phyloP scores from a whole-genome alignment of 2,113 vertebrate species.

The Corydoras maculifer region DNA sequence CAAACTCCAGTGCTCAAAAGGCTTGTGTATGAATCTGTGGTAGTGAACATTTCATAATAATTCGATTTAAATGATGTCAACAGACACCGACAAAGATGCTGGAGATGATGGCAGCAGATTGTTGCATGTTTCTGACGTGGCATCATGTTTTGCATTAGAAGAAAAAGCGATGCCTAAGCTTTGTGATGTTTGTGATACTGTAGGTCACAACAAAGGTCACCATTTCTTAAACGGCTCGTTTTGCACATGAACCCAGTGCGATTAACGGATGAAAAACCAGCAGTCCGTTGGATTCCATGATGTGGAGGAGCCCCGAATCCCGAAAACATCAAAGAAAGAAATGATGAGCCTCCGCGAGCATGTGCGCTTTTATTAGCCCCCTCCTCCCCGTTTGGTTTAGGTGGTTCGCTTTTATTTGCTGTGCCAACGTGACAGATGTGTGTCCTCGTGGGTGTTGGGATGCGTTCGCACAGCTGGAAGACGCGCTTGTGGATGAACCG shows the following conservation, averaged over 20 bases:
- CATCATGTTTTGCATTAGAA: too few species aligned
- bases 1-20: too few species aligned
- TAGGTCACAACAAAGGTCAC: not conserved
- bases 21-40: too few species aligned
- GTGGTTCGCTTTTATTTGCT: constrained; percentile 76
- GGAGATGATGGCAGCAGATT: too few species aligned
- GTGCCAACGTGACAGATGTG: constrained; percentile 78
- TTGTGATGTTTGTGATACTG: not conserved
- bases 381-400: constrained; percentile 62
- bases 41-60: too few species aligned
- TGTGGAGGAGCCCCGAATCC: constrained; percentile 2
- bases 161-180: too few species aligned
- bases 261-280: not conserved
- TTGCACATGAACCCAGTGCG: not conserved
- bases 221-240: too few species aligned
- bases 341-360: constrained; percentile 13
- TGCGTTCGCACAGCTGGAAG: constrained; percentile 71
- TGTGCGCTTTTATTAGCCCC: constrained; percentile 35
- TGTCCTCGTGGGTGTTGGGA: constrained; percentile 64
- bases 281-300: not conserved
- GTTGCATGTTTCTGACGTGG: too few species aligned
- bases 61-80: too few species aligned
- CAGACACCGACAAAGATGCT: too few species aligned
- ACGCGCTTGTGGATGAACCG: constrained; percentile 62
- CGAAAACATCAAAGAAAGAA: not conserved